Percentiles rank a stretch among this genome's conserved stretches.
Evolutionary conservation across 1,140 invertebrate genomes (phyloP).

Genomic region (Drosophila kanapiae): DNA sequence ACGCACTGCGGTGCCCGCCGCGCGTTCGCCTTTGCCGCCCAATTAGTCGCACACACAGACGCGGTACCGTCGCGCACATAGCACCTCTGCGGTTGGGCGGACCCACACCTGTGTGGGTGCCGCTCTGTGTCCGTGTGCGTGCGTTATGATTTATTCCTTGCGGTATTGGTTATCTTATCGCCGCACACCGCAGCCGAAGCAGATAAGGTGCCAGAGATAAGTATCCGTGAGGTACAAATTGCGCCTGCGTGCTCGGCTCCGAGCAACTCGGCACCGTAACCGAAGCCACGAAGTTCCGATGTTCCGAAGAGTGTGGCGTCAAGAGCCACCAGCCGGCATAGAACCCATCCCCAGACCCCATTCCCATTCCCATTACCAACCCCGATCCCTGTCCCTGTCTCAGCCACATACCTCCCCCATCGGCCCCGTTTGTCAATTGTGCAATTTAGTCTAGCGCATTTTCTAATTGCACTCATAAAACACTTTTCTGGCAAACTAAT

Average conservation of each 20-base stretch:
- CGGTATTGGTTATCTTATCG: constrained; percentile 80
- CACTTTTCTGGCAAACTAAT: constrained; percentile 81
- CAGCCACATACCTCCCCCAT: background rate
- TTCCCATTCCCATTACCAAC: constrained; percentile 1
- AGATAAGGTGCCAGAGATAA: constrained; percentile 69
- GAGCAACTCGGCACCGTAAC: too few relatives aligned
- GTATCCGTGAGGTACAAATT: constrained; percentile 80
- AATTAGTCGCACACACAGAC: constrained; percentile 73
- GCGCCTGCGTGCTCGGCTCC: constrained; percentile 74
- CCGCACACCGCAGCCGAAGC: constrained; percentile 19
- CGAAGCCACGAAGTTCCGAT: constrained; percentile 1
- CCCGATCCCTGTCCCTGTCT: background rate
- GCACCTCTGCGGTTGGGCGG: constrained; percentile 65
- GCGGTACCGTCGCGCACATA: constrained; percentile 39
- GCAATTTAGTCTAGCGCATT: constrained; percentile 77
- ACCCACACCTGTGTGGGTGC: constrained; percentile 53
- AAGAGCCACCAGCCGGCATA: constrained; percentile 31
- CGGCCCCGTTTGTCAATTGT: constrained; percentile 73
- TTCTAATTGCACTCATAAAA: constrained; percentile 81
- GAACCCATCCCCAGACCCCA: constrained; percentile 8
- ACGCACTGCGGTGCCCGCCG: constrained; percentile 69
- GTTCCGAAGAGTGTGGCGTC: constrained; percentile 29
- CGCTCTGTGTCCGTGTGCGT: constrained; percentile 42
- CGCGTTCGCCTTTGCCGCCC: constrained; percentile 77
- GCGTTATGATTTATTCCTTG: constrained; percentile 83